phyloP scores from a whole-genome alignment of 2,113 vertebrate species.

The Stegostoma tigrinum region DNA sequence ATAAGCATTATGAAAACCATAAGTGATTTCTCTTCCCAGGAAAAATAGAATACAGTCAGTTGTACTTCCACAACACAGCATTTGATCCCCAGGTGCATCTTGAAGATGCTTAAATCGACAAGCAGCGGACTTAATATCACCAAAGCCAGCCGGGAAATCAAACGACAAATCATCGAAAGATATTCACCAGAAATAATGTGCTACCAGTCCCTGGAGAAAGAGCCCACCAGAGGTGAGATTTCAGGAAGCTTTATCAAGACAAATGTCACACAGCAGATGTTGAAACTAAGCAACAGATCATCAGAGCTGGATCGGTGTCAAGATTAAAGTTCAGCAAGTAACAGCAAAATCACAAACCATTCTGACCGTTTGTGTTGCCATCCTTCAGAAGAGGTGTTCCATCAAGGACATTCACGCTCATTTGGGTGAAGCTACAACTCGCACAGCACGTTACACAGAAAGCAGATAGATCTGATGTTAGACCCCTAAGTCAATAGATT shows the following conservation, averaged over 20 bases:
- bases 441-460: background rate
- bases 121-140: background rate
- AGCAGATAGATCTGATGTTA: too few species aligned
- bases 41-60: background rate
- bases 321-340: background rate
- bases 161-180: background rate
- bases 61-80: background rate
- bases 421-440: background rate
- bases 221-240: background rate
- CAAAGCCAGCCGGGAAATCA: background rate
- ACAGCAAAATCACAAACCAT: background rate
- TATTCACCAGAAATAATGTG: background rate
- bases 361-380: background rate
- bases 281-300: background rate
- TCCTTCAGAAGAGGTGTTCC: background rate
- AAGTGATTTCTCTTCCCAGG: background rate
- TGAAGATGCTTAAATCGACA: background rate
- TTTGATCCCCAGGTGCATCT: background rate
- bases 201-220: background rate
- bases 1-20: background rate
- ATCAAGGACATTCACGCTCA: background rate
- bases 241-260: background rate
- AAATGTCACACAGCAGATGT: slow-evolving; percentile 19
- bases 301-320: background rate
- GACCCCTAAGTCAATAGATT: too few species aligned